Conservation (phyloP, 2,113 vertebrate genomes). For the Chaenogobius annularis region DNA sequence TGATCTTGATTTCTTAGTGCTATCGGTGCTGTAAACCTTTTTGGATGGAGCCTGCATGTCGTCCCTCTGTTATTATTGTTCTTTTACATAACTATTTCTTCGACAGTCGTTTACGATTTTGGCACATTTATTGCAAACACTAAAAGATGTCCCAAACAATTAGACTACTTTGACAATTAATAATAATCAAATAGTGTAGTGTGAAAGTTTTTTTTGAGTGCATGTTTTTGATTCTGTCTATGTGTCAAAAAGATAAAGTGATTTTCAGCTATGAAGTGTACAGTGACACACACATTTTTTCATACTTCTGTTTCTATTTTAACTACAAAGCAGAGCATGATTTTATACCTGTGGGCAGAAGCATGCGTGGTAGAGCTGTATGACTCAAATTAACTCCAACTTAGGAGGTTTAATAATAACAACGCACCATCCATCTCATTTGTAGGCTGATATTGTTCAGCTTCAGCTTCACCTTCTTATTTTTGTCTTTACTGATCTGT, state of each 20-base stretch:
- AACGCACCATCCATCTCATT: background rate
- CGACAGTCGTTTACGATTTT: no score
- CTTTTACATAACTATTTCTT: background rate
- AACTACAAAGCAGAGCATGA: background rate
- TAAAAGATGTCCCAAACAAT: no score
- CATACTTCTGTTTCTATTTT: background rate
- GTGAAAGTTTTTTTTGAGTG: no score
- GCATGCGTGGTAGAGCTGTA: background rate
- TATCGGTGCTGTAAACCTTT: background rate
- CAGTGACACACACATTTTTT: background rate
- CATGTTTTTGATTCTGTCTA: no score
- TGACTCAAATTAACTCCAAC: background rate
- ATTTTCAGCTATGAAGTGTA: no score
- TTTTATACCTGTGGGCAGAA: background rate
- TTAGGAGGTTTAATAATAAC: background rate
- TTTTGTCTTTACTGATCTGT: no score
- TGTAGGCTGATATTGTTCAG: background rate
- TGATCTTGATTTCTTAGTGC: background rate
- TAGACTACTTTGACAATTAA: no score
- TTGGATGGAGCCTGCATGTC: background rate
- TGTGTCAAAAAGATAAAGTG: no score
- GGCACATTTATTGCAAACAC: no score
- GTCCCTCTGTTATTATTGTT: background rate
- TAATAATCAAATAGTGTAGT: no score
- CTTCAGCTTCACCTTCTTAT: no score